These are phyloP conservation scores for Neotoxoptera formosana DNA, from an alignment of 1,140 invertebrate species.

Conservation along the genomic window DNA sequence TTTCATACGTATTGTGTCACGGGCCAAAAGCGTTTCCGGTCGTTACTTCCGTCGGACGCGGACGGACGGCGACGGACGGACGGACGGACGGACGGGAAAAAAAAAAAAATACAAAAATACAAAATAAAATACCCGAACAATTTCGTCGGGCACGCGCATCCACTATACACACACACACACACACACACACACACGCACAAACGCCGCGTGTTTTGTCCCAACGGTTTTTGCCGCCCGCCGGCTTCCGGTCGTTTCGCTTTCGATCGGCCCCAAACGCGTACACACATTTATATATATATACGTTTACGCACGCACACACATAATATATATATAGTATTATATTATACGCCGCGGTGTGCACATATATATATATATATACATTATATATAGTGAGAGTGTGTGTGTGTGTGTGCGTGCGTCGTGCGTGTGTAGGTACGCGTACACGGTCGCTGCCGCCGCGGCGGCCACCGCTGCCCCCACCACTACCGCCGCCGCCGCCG, in stretches of 20 bases:
- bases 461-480: background rate
- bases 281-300: background rate
- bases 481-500: background rate
- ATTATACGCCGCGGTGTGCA: background rate
- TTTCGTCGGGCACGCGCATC: conserved; percentile 38
- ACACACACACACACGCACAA: background rate
- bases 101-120: conserved; percentile 12
- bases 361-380: background rate
- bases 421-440: background rate
- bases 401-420: background rate
- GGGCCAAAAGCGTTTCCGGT: conserved; percentile 42
- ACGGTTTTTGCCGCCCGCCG: conserved; percentile 35
- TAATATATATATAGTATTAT: background rate
- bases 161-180: no score
- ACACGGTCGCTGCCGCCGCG: background rate
- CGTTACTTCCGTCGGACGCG: conserved; percentile 44
- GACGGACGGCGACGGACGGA: background rate
- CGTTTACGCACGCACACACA: background rate
- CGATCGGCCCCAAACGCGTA: conserved; percentile 26
- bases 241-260: conserved; percentile 51
- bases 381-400: background rate
- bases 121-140: conserved; percentile 27
- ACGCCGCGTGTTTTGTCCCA: conserved; percentile 28
- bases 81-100: background rate
- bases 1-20: background rate